Evolutionary conservation across 1,140 invertebrate genomes (phyloP), one percentile per base, ranked within the genome.

Genomic region (Ceratina japonica): DNA sequence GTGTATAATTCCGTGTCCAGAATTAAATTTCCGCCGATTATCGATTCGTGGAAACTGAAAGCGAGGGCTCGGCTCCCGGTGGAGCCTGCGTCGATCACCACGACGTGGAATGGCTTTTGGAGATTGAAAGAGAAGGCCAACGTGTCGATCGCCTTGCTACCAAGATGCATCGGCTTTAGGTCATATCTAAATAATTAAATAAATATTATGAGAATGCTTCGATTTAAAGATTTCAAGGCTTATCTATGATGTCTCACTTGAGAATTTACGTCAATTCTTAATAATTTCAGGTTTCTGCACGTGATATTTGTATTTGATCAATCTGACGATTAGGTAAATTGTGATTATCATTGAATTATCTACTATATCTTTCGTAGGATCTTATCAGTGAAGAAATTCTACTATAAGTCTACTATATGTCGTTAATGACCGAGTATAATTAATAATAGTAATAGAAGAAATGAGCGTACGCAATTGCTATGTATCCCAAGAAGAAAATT

Each of bases 41-140:
- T 89, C 8, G 96, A 95, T 82, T 95, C 94, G 87, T 96, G 95
- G 92, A 99, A 99, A 81, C 96, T 96, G 89, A 98, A 99, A 0
- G 98, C 96, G 83, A 98, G 93, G 15, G 99, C 95, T 76, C 98
- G 94, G 64, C 97, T 97, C 0, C 98, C 98, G 0, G 98, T 99
- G 27, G 97, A 98, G 16, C 98, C 98, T 1, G 98, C 98, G 93
- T 99, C 98, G 77, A 99, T 97, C 61, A 99, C 95, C n/a, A 98
- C 96, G 0, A 97, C 97, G 93, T 98, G 96, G 73, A 97, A 95
- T 37, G 95, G 94, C 77, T 96, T 92, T 79, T 91, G 92, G 3
- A 92, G 66, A 82, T 91, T 92, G 3, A 92, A 86, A 0, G 90
- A 91, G 18, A 90, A 87, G 0, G 89, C 91, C 37, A 92, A 37